phyloP scores from a whole-genome alignment of 2,888 invertebrate genomes.

The Megastigmus dorsalis region DNA sequence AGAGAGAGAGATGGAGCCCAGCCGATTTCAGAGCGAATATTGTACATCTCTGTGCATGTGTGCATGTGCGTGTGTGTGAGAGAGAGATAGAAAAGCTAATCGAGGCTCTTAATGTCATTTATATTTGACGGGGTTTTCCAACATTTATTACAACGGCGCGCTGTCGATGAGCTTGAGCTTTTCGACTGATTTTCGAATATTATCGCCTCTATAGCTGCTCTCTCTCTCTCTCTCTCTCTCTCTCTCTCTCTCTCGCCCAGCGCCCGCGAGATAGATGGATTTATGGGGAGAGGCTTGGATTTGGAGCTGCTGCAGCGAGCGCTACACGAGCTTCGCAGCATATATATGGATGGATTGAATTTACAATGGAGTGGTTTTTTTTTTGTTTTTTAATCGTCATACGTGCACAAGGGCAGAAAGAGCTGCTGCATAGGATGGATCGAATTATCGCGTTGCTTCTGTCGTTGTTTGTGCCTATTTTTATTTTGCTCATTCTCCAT shows the following conservation, averaged over 20 bases:
- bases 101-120: conserved; percentile 45
- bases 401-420: no score
- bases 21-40: conserved; percentile 5
- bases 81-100: conserved; percentile 26
- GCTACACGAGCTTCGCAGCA: no score
- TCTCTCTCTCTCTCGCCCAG: not conserved
- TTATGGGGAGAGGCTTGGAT: no score
- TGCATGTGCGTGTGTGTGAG: not conserved
- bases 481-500: no score
- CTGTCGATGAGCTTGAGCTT: conserved; percentile 28
- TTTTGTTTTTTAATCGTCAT: no score
- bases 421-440: no score
- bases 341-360: no score
- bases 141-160: conserved; percentile 20
- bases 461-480: no score
- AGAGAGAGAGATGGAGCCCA: not conserved
- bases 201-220: conserved; percentile 16
- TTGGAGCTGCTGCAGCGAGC: not conserved
- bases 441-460: no score
- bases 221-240: no score
- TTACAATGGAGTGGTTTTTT: no score
- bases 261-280: no score
- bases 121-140: conserved; percentile 46
- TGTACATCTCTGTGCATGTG: not conserved
- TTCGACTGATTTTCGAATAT: conserved; percentile 44